Evolutionary conservation across 1,140 invertebrate genomes (phyloP), one percentile per base, ranked within the genome.

Genomic region (Oscheius sp.): DNA sequence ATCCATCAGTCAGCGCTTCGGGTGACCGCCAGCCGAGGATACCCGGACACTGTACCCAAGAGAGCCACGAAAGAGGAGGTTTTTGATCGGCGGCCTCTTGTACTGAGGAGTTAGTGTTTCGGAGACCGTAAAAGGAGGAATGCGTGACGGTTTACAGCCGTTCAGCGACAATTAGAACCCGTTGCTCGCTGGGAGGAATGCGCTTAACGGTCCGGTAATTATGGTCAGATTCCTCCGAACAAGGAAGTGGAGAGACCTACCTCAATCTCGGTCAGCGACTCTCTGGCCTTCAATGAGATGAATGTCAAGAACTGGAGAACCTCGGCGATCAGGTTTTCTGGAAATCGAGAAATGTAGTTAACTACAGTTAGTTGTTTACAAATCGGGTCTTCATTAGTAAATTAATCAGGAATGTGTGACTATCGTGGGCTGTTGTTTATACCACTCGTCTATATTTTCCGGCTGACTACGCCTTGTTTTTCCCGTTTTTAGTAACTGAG

Each of bases 71-170:
- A 23, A 7, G 49, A 20, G 15, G 7, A 15, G 49, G 28, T 55
- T 55, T 55, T 23, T 23, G 49, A 55, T 55, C 49, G 49, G 7
- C 49, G 49, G 49, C 49, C 49, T 55, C 23, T 23, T 23, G 7
- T 42, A 55, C 15, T 55, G 23, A 15, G 23, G 23, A 55, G 49
- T 55, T 55, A 55, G 49, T 55, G 49, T 55, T 55, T 55, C 49
- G 49, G 49, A 55, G 49, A 26, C 23, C 49, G 23, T 55, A 55
- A 55, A 55, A 23, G 15, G 49, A 55, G 49, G 49, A 55, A 55
- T 55, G 49, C 28, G 49, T 23, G 7, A 55, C 49, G 7, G 49
- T 55, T 55, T 55, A 55, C 49, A 55, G 28, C 49, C 49, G 49
- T 55, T 7, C 49, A 55, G 28, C 49, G 23, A 55, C 7, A 55